Base-by-base conservation (phyloP, 2,888 invertebrate genomes). In the Falcaria lacertinaria region DNA sequence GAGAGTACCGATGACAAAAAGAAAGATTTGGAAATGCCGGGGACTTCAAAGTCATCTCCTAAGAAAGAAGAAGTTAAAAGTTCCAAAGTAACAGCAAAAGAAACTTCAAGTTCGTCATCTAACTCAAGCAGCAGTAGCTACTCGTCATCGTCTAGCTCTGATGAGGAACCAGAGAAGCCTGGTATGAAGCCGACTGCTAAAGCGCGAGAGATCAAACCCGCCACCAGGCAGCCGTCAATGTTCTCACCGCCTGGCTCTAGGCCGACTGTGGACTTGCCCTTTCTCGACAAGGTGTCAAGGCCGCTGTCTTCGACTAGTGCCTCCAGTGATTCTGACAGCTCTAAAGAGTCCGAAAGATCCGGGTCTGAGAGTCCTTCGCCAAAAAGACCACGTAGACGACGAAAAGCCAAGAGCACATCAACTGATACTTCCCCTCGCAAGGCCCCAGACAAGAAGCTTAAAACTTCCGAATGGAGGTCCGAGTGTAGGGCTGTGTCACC, bases 361-460 rank as follows among this genome's bases (percentile, higher is more conserved):
- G 78, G 78, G 33, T 85, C 84, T 37, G 74, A 72, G 57, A 87
- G 83, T 57, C 85, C 85, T 34, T 74, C 79, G 43, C 85, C 82
- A 33, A 87, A 83, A 60, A 70, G 88, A 48, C 86, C 85, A n/a
- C 74, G 83, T 14, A 67, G 88, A 51, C 75, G 84, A 41, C 68
- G 88, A 59, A 86, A 83, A 64, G 74, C 70, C 42, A 82, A 83
- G 60, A 84, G 81, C 56, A 49, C 70, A 48, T 82, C 86, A 41
- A 73, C 62, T 40, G 85, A 85, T 69, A 62, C 71, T 50, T 73
- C 80, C 72, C 77, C 79, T 54, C 91, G 90, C 81, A 93, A 92
- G 91, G 91, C 92, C 91, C 92, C 93, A 79, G 93, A 93, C 87
- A 93, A 93, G 93, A 94, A 93, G 93, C 93, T 93, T 92, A 94